A percentile compares a stretch with the other conserved stretches of the same genome.
Evolutionary conservation across 2,113 vertebrate genomes (phyloP).

Genomic region (Odocoileus virginianus): DNA sequence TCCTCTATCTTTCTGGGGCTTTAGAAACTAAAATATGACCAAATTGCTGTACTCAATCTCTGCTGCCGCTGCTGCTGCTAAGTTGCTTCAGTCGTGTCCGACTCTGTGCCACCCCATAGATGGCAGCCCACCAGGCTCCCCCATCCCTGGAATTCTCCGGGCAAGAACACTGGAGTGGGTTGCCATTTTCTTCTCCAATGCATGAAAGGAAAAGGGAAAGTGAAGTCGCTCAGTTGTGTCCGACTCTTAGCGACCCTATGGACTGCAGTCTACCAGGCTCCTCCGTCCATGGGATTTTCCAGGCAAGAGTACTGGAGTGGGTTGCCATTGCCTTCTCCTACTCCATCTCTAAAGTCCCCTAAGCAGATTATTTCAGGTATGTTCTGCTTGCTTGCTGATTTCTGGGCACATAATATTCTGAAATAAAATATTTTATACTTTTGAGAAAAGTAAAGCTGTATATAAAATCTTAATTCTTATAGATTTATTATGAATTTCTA

Average conservation of each 20-base stretch:
- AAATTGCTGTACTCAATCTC: not conserved
- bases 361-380: not conserved
- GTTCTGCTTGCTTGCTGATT: not conserved
- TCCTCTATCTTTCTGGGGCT: not conserved
- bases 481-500: not conserved
- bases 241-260: accelerated
- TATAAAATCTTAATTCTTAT: not conserved
- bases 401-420: not conserved
- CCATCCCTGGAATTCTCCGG: not conserved
- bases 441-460: not conserved
- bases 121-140: not conserved
- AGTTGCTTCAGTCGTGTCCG: accelerated
- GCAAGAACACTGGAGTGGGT: not conserved
- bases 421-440: not conserved
- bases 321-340: not conserved
- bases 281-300: not conserved
- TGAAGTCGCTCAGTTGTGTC: not conserved
- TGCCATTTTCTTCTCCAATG: no score
- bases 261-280: not conserved
- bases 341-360: not conserved
- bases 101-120: not conserved
- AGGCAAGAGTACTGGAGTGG: not conserved
- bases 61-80: not conserved
- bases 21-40: not conserved
- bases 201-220: not conserved